Evolutionary conservation across 2,888 invertebrate species (phyloP).

Genomic region (Diachrysia chrysitis): DNA sequence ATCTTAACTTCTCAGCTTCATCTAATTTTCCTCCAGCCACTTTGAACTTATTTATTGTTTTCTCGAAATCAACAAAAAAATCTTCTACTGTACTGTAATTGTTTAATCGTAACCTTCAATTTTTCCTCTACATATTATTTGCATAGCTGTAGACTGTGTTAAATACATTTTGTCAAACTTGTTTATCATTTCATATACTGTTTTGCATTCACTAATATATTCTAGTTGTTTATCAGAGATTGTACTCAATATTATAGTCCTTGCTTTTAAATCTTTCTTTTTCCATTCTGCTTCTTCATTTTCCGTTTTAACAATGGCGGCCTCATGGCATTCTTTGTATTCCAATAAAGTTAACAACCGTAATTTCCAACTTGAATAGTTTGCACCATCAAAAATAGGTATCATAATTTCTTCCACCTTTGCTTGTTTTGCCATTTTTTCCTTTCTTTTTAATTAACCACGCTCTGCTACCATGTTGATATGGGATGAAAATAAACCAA

Average conservation of each 20-base stretch:
- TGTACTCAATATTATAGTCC: slow-evolving; percentile 52
- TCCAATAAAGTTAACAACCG: slow-evolving; percentile 52
- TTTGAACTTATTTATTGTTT: slow-evolving; percentile 55
- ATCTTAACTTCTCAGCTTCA: slow-evolving; percentile 58
- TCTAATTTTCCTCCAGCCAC: slow-evolving; percentile 47
- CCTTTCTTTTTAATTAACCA: too few relatives aligned
- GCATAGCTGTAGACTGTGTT: slow-evolving; percentile 54
- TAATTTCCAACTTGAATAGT: slow-evolving; percentile 59
- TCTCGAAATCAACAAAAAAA: slow-evolving; percentile 57
- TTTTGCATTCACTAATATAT: slow-evolving; percentile 40
- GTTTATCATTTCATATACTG: slow-evolving; percentile 19
- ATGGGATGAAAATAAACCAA: too few relatives aligned
- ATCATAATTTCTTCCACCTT: slow-evolving; percentile 11
- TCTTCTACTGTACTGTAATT: slow-evolving; percentile 53
- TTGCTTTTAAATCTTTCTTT: slow-evolving; percentile 50
- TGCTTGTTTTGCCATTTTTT: slow-evolving; percentile 10
- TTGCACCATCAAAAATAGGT: slow-evolving; percentile 52
- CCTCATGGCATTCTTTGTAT: slow-evolving; percentile 55
- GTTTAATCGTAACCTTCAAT: slow-evolving; percentile 54
- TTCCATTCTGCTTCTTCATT: slow-evolving; percentile 37
- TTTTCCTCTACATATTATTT: slow-evolving; percentile 58
- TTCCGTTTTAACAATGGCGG: slow-evolving; percentile 30
- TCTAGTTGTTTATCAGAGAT: slow-evolving; percentile 57
- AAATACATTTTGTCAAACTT: slow-evolving; percentile 57
- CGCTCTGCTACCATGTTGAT: too few relatives aligned